Evolutionary conservation across 2,797 vertebrate genomes (phyloP), one percentile per base, ranked within the genome.

Genomic region (Mallotus villosus): DNA sequence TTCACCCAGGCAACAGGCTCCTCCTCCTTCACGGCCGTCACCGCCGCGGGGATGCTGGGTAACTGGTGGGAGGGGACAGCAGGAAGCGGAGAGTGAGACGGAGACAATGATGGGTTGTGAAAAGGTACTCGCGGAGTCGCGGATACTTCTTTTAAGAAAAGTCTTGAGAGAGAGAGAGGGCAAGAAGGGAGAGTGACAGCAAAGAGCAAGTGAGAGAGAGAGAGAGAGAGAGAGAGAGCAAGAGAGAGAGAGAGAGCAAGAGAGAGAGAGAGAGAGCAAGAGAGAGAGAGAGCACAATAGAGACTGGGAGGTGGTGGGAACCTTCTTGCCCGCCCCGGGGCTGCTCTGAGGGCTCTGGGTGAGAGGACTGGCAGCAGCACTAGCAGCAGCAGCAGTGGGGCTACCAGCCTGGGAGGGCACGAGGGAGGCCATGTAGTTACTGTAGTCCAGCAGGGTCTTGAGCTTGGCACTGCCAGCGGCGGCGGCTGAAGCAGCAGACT

Each of bases 1-100:
- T 99, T 99, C 78, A 97, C 91, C 97, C 97, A 99, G 86, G 95
- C 94, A 79, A 97, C 94, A 27, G 91, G 82, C 24, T 95, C 93
- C 37, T 94, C 94, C 73, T 93, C 93, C 70, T 29, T 29, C 27
- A 90, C 92, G 8, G 24, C 2, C 8, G 41, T 34, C 46, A 53
- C 49, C 9, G 41, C 37, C 21, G 12, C 12, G 12, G 79, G 71
- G 71, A 76, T 74, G 74, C 87, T 91, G 74, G 92, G 91, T 74
- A 97, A 90, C 96, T 97, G 84, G 66, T 61, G 59, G 62, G 27
- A 71, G 59, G 68, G 25, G 61, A 41, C 19, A 68, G 3, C 24
- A 34, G 41, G 34, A 21, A 12, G 66, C 24, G 11, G 32, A 16
- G 3, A 29, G 21, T 5, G 37, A 41, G 9, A 12, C 14, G 3